Conservation (phyloP, 2,113 vertebrate species). For the Nicator chloris region DNA sequence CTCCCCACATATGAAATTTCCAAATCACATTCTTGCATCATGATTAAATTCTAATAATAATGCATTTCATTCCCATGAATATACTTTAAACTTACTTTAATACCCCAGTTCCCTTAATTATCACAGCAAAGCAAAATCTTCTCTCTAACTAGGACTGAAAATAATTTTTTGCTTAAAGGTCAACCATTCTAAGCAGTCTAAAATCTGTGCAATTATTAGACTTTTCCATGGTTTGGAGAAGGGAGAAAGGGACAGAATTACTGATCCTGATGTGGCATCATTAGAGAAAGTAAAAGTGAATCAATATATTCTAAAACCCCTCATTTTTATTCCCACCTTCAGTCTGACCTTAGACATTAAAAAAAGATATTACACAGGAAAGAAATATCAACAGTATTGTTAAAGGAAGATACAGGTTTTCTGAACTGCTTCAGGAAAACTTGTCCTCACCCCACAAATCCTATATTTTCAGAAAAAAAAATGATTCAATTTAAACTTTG, state of each 20-base stretch:
- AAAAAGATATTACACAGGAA: neutral
- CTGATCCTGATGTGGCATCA: neutral
- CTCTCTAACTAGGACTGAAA: neutral
- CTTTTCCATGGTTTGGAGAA: neutral
- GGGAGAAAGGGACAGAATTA: neutral
- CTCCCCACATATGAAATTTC: neutral
- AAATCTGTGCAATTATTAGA: neutral
- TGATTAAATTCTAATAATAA: conserved; percentile 5
- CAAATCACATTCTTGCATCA: neutral
- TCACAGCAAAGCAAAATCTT: neutral
- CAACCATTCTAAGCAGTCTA: neutral
- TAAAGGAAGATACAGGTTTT: neutral
- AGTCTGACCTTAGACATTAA: neutral
- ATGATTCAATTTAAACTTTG: neutral
- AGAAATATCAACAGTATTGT: neutral
- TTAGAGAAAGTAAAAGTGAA: neutral
- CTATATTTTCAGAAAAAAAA: neutral
- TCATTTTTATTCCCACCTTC: neutral
- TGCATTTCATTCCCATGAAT: neutral
- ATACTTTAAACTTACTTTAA: conserved; percentile 1
- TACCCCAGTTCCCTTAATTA: conserved; percentile 12
- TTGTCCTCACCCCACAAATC: rapidly evolving
- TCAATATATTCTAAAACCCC: neutral
- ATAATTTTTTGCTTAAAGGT: neutral
- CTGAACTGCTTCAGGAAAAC: neutral